Percentiles rank a stretch among this genome's conserved stretches.
Evolutionary conservation across 2,797 vertebrate genomes (phyloP).

Genomic region (Microctenopoma steveboyesi): DNA sequence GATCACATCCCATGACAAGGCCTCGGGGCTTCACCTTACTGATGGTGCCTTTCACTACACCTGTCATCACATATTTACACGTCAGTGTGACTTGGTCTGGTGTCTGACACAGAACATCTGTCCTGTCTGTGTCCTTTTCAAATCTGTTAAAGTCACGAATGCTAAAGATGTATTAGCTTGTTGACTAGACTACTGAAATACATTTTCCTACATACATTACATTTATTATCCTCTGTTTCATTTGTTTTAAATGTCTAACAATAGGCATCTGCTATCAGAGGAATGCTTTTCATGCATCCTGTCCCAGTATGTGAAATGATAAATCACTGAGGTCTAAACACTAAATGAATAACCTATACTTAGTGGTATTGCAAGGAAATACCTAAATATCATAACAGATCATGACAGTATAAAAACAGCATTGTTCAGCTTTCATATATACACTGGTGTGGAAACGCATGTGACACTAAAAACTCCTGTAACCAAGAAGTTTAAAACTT

Average conservation of each 20-base stretch:
- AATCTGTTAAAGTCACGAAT: slow-evolving; percentile 33
- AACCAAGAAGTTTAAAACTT: slow-evolving; percentile 8
- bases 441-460: neutral
- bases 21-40: slow-evolving; percentile 62
- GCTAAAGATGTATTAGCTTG: slow-evolving; percentile 18
- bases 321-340: too few species aligned
- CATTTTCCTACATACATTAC: too few species aligned
- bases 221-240: too few species aligned
- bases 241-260: too few species aligned
- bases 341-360: too few species aligned
- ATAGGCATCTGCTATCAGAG: too few species aligned
- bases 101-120: slow-evolving; percentile 60
- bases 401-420: neutral
- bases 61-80: slow-evolving; percentile 62
- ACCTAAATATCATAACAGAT: neutral
- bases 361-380: too few species aligned
- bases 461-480: neutral
- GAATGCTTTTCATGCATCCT: too few species aligned
- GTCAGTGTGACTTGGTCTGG: slow-evolving; percentile 39
- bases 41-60: slow-evolving; percentile 55
- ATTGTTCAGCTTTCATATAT: too few species aligned
- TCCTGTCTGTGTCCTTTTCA: slow-evolving; percentile 54
- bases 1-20: slow-evolving; percentile 56
- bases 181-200: neutral
- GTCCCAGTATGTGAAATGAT: too few species aligned